phyloP scores from a whole-genome alignment of 2,888 invertebrate species.

The Teleogryllus oceanicus region DNA sequence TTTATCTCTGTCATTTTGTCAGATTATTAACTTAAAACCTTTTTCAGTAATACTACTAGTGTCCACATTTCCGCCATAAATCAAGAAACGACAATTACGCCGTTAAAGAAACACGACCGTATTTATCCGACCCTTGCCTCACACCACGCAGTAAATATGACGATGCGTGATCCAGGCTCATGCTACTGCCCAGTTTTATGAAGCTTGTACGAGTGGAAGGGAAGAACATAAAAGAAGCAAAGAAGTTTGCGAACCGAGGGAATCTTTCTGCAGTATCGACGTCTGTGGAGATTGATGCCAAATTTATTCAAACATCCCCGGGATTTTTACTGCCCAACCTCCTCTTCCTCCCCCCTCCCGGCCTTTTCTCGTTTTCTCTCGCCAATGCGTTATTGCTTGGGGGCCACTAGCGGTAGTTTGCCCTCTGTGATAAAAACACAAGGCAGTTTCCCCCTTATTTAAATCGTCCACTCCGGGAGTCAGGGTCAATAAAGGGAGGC shows the following conservation, averaged over 20 bases:
- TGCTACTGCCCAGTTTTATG: background rate
- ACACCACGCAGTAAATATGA: no score
- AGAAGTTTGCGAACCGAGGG: background rate
- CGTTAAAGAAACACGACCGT: no score
- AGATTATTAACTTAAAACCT: no score
- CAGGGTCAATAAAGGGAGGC: background rate
- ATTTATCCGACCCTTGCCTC: no score
- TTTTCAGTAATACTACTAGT: no score
- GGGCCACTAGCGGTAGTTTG: background rate
- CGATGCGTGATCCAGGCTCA: no score
- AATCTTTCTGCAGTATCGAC: background rate
- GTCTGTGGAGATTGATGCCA: background rate
- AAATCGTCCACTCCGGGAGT: background rate
- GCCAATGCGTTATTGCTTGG: background rate
- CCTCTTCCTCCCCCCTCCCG: background rate
- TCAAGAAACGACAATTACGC: no score
- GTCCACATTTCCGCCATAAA: no score
- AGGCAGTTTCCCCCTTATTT: background rate
- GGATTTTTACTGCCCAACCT: background rate
- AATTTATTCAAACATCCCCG: background rate
- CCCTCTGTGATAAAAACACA: conserved; percentile 1
- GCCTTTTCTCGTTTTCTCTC: background rate
- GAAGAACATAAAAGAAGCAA: background rate
- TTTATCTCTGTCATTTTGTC: no score
- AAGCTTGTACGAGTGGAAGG: background rate